Conservation (phyloP, 2,113 vertebrate genomes). For the Pseudonaja textilis region DNA sequence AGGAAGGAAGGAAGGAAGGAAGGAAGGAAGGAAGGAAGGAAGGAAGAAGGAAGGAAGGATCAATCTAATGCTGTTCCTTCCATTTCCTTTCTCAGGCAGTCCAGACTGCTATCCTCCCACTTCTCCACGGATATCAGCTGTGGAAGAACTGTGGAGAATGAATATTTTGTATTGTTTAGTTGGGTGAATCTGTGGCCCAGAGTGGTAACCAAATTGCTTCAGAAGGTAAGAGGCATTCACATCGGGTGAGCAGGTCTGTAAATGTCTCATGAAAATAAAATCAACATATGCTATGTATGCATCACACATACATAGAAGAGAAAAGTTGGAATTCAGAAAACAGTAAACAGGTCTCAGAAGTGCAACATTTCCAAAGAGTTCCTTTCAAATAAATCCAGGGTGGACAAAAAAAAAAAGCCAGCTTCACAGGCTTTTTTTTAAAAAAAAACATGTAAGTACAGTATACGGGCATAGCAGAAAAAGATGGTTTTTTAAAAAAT, state of each 20-base stretch:
- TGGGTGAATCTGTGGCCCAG: not conserved
- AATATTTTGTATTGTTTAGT: not conserved
- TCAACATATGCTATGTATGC: conserved; percentile 54
- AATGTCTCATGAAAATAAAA: conserved; percentile 50
- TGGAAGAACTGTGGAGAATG: not conserved
- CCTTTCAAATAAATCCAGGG: conserved; percentile 27
- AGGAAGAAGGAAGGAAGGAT: not conserved
- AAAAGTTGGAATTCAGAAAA: conserved; percentile 46
- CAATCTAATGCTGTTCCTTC: not conserved
- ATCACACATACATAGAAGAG: conserved; percentile 49
- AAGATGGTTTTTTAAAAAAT: not conserved
- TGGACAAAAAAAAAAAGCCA: not conserved
- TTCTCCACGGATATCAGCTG: not conserved
- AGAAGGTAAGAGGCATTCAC: not conserved
- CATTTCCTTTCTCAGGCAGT: not conserved
- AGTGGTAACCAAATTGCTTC: not conserved
- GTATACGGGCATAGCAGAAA: not conserved
- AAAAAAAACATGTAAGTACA: conserved; percentile 5
- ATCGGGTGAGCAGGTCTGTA: not conserved
- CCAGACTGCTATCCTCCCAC: not conserved
- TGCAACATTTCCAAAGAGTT: conserved; percentile 41
- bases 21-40: too few species aligned
- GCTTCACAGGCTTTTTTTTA: conserved; percentile 1
- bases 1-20: too few species aligned
- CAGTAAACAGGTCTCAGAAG: conserved; percentile 17